Conservation (phyloP, 2,113 vertebrate genomes). For the Pomatostomus ruficeps region DNA sequence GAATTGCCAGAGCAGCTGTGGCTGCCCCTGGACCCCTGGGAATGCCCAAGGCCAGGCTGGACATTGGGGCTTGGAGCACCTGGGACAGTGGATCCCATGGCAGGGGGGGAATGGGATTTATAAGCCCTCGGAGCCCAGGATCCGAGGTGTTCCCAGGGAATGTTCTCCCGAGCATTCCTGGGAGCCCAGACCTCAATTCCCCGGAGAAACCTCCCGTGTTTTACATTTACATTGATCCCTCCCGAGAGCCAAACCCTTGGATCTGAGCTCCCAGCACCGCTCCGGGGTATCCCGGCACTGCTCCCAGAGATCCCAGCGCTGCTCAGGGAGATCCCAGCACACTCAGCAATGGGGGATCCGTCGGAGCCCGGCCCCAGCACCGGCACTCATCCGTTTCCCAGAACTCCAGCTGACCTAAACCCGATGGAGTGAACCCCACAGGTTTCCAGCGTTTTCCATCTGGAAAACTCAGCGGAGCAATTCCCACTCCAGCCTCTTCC, state of each 20-base stretch:
- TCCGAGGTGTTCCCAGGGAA: fast-evolving
- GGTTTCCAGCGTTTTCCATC: conserved; percentile 70
- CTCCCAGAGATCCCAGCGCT: too few relatives aligned
- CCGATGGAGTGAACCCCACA: conserved; percentile 65
- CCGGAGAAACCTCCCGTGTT: not conserved
- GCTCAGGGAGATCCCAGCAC: conserved; percentile 19
- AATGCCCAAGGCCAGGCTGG: not conserved
- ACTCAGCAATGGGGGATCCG: conserved; percentile 72
- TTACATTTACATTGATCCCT: too few relatives aligned
- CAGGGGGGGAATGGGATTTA: not conserved
- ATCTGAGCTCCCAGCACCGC: not conserved
- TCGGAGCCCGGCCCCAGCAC: conserved; percentile 69
- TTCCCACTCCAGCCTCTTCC: not conserved
- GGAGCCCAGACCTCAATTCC: not conserved
- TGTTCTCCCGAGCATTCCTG: not conserved
- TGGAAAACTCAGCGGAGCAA: conserved; percentile 47
- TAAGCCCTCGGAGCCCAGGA: fast-evolving
- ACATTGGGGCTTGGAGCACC: not conserved
- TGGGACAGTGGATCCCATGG: too few relatives aligned
- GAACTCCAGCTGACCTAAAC: conserved; percentile 69
- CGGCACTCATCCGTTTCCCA: conserved; percentile 76
- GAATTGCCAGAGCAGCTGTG: not conserved
- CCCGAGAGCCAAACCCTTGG: not conserved
- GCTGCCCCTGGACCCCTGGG: not conserved
- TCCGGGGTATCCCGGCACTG: too few relatives aligned